Evolutionary conservation across 2,113 vertebrate species (phyloP).

Genomic region (Bombycilla garrulus): DNA sequence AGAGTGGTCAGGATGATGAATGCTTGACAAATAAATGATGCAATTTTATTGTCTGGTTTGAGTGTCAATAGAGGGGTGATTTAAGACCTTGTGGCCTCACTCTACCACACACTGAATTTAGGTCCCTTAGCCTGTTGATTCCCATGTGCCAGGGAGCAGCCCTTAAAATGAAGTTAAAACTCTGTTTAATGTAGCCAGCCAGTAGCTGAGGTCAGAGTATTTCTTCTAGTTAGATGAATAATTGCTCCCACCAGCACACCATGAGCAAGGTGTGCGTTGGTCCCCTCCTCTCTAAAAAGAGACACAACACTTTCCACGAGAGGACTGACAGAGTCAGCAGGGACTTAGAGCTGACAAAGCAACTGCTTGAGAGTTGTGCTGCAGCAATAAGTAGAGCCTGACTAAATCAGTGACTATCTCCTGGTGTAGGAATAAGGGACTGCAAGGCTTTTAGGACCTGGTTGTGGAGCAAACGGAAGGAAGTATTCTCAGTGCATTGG

Average conservation of each 20-base stretch:
- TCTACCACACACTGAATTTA: background rate
- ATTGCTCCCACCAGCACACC: background rate
- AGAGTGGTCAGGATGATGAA: background rate
- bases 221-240: background rate
- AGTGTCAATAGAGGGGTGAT: background rate
- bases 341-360: background rate
- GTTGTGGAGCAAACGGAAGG: background rate
- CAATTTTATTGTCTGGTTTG: background rate
- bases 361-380: background rate
- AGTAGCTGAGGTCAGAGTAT: background rate
- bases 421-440: background rate
- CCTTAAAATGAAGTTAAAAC: background rate
- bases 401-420: background rate
- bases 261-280: background rate
- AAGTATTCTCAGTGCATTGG: background rate
- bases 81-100: background rate
- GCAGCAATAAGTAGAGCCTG: background rate
- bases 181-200: background rate
- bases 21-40: background rate
- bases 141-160: background rate
- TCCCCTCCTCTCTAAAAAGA: background rate
- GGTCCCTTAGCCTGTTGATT: background rate
- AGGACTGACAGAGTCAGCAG: background rate
- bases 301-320: fast-evolving
- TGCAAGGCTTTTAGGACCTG: background rate